Evolutionary conservation across 2,113 vertebrate genomes (phyloP).

Genomic region (Varanus salvator): DNA sequence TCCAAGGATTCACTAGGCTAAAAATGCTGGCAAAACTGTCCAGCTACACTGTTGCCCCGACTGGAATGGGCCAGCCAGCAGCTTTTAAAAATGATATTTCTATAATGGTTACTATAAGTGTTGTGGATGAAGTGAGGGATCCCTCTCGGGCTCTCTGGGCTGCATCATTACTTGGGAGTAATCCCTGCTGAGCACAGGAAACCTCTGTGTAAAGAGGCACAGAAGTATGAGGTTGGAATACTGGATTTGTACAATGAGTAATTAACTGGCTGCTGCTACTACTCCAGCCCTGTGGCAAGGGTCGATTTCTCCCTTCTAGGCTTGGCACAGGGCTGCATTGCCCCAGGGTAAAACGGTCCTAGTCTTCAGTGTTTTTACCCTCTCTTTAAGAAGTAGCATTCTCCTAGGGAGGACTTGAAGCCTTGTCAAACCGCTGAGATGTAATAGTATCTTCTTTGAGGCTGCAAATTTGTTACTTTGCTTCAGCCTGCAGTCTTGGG

Average conservation of each 20-base stretch:
- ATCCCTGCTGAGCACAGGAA: not conserved
- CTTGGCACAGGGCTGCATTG: conserved; percentile 38
- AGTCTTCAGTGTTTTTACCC: conserved; percentile 31
- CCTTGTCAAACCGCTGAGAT: conserved; percentile 64
- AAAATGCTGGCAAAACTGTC: too few relatives aligned
- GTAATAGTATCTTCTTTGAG: conserved; percentile 74
- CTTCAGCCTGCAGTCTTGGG: conserved; percentile 65
- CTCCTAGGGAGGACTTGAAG: conserved; percentile 61
- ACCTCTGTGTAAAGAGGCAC: not conserved
- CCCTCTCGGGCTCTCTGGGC: not conserved
- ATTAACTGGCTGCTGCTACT: conserved; percentile 36
- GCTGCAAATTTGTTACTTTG: conserved; percentile 70
- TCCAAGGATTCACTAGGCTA: too few relatives aligned
- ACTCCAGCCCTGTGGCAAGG: conserved; percentile 9
- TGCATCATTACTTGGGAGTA: not conserved
- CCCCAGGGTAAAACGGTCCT: conserved; percentile 22
- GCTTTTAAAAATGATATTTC: too few relatives aligned
- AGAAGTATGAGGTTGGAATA: not conserved
- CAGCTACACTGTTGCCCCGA: too few relatives aligned
- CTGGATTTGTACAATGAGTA: not conserved
- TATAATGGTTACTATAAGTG: too few relatives aligned
- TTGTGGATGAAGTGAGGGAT: too few relatives aligned
- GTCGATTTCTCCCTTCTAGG: conserved; percentile 35
- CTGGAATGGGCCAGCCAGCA: too few relatives aligned
- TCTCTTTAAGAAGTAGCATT: conserved; percentile 57